Evolutionary conservation across 2,888 invertebrate genomes (phyloP), one percentile per base, ranked within the genome.

Genomic region (Diplazon laetatorius): DNA sequence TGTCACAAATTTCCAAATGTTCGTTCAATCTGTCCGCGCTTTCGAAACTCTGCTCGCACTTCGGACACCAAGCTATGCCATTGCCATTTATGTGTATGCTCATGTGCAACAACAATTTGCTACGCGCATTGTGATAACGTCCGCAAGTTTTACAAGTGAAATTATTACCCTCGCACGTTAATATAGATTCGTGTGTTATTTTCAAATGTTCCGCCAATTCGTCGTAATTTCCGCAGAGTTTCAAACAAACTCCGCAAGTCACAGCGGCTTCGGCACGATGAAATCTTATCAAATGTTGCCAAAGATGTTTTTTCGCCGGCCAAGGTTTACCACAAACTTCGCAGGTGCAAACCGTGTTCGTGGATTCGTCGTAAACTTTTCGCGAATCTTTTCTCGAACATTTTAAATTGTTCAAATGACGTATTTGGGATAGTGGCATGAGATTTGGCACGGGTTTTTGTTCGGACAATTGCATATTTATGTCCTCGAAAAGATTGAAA

Each of bases 251-350:
- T 0, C 93, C 93, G 77, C 93, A 93, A 0, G 93, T 93, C 0
- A 93, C 93, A 0, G 93, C 93, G 0, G 93, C 93, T 42, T 92
- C 93, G 9, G 91, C 87, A 62, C 93, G 92, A 85, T 93, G 93
- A 83, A 93, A 93, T 6, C 93, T 91, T 44, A 92, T 92, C 65
- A 93, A 89, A 86, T 94, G 93, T 83, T 93, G 93, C 93, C 93
- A 94, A 0, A 93, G 87, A 82, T 93, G 93, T 81, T 93, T 93
- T 80, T 93, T 93, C 0, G 93, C 93, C 0, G 93, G 93, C 93
- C 93, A 94, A 9, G 92, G 92, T 84, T 93, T 93, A 5, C 92
- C 91, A 80, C 93, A 94, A n/a, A 93, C 92, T 82, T 93, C 93
- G 81, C 93, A 91, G 0, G 89, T 87, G 52, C 91, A 91, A 30